Evolutionary conservation across 2,113 vertebrate genomes (phyloP).

Genomic region (Ciconia boyciana): DNA sequence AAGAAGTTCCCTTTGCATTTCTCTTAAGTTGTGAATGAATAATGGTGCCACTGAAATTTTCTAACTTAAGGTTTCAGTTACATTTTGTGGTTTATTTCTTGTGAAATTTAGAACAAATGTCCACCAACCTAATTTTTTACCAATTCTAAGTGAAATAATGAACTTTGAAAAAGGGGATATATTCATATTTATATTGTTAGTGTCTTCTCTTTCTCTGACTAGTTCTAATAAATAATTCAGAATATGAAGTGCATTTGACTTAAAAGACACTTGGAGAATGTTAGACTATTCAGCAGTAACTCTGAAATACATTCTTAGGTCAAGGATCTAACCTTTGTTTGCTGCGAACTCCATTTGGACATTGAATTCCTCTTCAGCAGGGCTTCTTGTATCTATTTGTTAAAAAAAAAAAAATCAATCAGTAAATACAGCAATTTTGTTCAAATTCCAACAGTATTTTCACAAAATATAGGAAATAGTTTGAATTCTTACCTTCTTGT

Average conservation of each 20-base stretch:
- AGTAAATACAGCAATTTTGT: neutral
- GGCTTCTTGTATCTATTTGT: slow-evolving; percentile 74
- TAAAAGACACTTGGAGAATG: neutral
- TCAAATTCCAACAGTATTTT: neutral
- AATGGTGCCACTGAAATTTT: neutral
- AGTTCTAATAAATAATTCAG: neutral
- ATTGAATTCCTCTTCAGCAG: slow-evolving; percentile 71
- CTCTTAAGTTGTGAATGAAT: neutral
- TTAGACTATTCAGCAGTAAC: neutral
- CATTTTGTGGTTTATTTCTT: neutral
- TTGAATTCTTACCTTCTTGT: slow-evolving; percentile 75
- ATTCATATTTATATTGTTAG: neutral
- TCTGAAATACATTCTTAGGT: neutral
- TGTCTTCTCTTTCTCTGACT: neutral
- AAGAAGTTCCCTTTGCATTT: neutral
- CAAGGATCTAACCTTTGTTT: slow-evolving; percentile 72
- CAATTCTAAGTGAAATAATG: neutral
- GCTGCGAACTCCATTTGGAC: slow-evolving; percentile 74
- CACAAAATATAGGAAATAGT: neutral
- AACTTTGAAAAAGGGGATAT: neutral
- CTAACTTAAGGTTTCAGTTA: neutral
- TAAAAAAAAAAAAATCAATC: neutral
- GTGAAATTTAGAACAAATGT: neutral
- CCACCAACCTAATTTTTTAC: neutral
- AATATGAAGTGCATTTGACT: neutral